A percentile compares a stretch with the other conserved stretches of the same genome.
phyloP scores from a whole-genome alignment of 2,797 vertebrate species.

The Myiotriccus ornatus region DNA sequence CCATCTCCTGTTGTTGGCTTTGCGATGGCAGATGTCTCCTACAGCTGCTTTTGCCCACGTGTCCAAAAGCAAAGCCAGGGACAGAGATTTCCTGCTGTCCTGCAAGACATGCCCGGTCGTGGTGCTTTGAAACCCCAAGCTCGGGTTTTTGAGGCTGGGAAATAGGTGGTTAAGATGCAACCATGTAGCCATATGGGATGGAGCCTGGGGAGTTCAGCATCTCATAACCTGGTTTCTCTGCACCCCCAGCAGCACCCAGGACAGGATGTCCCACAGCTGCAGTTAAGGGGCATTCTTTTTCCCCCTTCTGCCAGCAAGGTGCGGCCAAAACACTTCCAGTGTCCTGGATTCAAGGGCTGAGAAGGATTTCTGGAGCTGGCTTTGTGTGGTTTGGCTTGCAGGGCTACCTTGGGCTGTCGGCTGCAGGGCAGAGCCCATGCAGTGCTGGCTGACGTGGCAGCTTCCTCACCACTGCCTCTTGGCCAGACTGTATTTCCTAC shows the following conservation, averaged over 20 bases:
- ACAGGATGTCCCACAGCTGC: background rate
- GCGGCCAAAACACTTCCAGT: background rate
- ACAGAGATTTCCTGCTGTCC: background rate
- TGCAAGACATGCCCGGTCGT: background rate
- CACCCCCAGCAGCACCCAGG: background rate
- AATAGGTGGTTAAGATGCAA: rapidly evolving
- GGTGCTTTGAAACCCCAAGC: background rate
- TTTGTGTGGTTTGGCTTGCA: background rate
- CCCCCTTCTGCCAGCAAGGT: background rate
- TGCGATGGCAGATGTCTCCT: background rate
- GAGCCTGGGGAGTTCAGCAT: background rate
- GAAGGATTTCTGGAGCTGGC: background rate
- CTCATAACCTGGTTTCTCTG: background rate
- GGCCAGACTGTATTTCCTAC: background rate
- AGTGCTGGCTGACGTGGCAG: background rate
- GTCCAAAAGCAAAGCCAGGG: background rate
- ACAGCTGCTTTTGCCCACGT: background rate
- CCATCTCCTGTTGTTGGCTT: background rate
- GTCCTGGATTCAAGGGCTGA: background rate
- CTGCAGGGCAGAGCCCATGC: background rate
- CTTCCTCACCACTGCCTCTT: background rate
- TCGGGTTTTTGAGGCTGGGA: background rate
- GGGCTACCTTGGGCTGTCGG: background rate
- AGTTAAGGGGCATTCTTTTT: background rate
- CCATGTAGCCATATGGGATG: rapidly evolving